Conservation (phyloP, 1,140 invertebrate species). For the Phenacoccus solenopsis region DNA sequence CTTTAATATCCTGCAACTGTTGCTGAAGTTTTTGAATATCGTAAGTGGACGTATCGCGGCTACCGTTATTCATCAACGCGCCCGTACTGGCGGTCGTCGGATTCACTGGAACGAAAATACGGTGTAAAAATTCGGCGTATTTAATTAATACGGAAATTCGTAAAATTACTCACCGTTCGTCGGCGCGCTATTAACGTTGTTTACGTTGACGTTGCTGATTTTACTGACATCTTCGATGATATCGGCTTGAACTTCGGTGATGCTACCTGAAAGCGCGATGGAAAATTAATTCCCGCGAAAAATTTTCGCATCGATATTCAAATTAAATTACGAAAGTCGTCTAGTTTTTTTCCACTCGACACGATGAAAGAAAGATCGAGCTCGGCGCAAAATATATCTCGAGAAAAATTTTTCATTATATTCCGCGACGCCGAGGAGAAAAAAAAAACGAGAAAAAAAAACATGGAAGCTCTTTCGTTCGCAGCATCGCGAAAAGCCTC, state of each 20-base stretch:
- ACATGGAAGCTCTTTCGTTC: too few species aligned
- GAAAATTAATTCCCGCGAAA: background rate
- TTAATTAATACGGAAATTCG: background rate
- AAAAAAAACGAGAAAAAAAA: too few species aligned
- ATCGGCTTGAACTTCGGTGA: slow-evolving; percentile 5
- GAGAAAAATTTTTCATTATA: background rate
- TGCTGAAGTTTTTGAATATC: slow-evolving; percentile 74
- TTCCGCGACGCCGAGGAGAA: background rate
- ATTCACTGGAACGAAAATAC: background rate
- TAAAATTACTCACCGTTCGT: slow-evolving; percentile 3
- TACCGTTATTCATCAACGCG: slow-evolving; percentile 70
- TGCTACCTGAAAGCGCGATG: background rate
- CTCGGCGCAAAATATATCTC: background rate
- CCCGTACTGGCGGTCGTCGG: background rate
- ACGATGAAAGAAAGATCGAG: too few species aligned
- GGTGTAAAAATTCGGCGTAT: too few species aligned
- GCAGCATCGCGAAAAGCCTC: background rate
- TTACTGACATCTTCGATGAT: slow-evolving; percentile 8
- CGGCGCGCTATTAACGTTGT: slow-evolving; percentile 5
- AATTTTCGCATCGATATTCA: background rate
- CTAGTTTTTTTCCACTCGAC: background rate
- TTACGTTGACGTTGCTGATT: slow-evolving; percentile 2
- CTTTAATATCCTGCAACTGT: slow-evolving; percentile 92
- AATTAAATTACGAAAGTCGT: background rate
- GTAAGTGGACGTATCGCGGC: slow-evolving; percentile 51